phyloP scores from a whole-genome alignment of 2,113 vertebrate species.

The Aphelocoma coerulescens region DNA sequence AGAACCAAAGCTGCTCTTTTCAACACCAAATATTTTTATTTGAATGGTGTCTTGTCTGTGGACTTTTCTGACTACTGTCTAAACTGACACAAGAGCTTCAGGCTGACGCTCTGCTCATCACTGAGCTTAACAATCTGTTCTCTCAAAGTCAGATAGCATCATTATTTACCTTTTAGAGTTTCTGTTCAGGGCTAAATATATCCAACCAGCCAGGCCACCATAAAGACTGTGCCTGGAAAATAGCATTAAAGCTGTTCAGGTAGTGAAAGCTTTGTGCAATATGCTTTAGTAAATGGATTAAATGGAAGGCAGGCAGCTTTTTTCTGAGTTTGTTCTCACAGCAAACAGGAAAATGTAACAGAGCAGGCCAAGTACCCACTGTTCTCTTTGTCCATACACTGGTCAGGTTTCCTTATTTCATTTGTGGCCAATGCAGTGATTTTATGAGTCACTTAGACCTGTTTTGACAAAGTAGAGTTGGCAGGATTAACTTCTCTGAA shows the following conservation, averaged over 20 bases:
- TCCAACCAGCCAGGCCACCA: not conserved
- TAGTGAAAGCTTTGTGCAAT: constrained; percentile 4
- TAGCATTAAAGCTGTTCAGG: not conserved
- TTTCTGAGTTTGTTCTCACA: not conserved
- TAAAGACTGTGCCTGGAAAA: constrained; percentile 3
- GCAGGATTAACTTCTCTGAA: not conserved
- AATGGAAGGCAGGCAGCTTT: not conserved
- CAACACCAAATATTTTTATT: not conserved
- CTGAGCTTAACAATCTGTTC: not conserved
- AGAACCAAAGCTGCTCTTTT: not conserved
- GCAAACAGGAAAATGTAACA: not conserved
- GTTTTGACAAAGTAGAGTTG: not conserved
- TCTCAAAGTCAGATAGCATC: not conserved
- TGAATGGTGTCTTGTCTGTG: not conserved
- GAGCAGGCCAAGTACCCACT: not conserved
- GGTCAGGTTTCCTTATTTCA: not conserved
- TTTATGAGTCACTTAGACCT: not conserved
- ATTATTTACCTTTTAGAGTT: not conserved
- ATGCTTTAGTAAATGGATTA: not conserved
- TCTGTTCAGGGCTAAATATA: constrained; percentile 35
- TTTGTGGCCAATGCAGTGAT: not conserved
- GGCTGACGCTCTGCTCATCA: not conserved
- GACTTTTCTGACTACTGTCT: not conserved
- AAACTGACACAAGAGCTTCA: not conserved
- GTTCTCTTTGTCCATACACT: not conserved